phyloP scores from a whole-genome alignment of 2,888 invertebrate genomes.

The Lobophora halterata region DNA sequence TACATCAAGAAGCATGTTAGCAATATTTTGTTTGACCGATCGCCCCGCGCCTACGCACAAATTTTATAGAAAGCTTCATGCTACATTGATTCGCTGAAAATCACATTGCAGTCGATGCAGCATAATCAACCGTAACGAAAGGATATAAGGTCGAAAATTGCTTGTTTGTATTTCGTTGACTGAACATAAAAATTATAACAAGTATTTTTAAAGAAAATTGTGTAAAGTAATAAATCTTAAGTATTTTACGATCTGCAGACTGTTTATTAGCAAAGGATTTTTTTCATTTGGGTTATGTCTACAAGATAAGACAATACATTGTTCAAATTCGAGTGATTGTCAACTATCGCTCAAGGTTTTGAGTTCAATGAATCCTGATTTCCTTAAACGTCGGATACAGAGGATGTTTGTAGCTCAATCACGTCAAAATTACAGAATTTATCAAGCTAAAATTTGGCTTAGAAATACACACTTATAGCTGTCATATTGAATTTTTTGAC shows the following conservation, averaged over 20 bases:
- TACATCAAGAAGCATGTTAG: background rate
- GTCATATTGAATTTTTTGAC: no score
- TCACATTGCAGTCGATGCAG: background rate
- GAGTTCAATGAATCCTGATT: no score
- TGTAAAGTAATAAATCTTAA: conserved; percentile 4
- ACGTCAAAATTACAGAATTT: no score
- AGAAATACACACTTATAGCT: no score
- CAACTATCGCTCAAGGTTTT: no score
- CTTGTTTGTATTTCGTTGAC: background rate
- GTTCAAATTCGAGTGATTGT: no score
- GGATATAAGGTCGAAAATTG: conserved; percentile 10
- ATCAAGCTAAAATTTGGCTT: no score
- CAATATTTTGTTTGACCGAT: conserved; percentile 11
- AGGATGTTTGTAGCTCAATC: no score
- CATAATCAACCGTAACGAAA: conserved; percentile 3
- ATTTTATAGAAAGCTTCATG: conserved; percentile 8
- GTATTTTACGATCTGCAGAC: conserved; percentile 5
- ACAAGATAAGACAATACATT: no score
- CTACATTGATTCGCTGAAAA: conserved; percentile 1
- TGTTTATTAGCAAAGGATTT: background rate
- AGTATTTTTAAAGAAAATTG: conserved; percentile 3
- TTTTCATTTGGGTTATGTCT: conserved; percentile 3
- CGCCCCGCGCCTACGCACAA: conserved; percentile 9
- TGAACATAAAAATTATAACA: conserved; percentile 4
- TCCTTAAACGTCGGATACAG: no score